Evolutionary conservation across 2,113 vertebrate species (phyloP), one percentile per base, ranked within the genome.

Genomic region (Rhinolophus sinicus): DNA sequence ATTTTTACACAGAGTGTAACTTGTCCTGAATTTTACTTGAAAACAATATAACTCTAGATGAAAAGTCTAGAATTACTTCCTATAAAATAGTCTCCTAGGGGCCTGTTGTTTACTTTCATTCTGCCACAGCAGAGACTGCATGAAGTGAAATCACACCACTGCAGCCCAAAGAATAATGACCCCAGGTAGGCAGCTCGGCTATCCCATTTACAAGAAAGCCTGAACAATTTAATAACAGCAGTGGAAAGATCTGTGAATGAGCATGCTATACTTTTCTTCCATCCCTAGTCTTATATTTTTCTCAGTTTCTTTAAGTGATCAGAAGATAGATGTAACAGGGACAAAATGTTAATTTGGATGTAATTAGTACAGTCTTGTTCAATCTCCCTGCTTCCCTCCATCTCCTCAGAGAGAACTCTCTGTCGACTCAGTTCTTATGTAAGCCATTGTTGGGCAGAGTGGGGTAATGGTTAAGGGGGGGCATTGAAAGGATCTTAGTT

Each of bases 101-200:
- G 76, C 89, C 73, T 90, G 82, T 90, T 94, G 85, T 97, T 97
- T 95, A 86, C 82, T 94, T 93, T 97, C 81, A 93, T 95, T 90
- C 73, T 94, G 86, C n/a, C 72, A 82, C 86, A 86, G 96, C 77
- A 85, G 95, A 88, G 77, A 95, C 67, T 93, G n/a, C 18, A 2
- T 40, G 81, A 93, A 90, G 44, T 94, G 91, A 95, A 95, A 86
- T 95, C 33, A 13, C 77, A 82, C 89, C 76, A 85, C 58, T 47
- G 62, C 93, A 69, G 33, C 47, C 67, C 72, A 88, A 76, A 73
- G 78, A 93, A 90, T 94, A 82, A 90, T 85, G 93, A 94, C 54
- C 33, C 18, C 64, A 84, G 52, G 54, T 33, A 73, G 82, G 78
- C 86, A 65, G 60, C 78, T 78, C 77, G 11, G 67, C 24, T 60